Percentiles rank a stretch among this genome's conserved stretches.
Conservation (phyloP, 2,888 invertebrate species). For the Diogma glabrata region DNA sequence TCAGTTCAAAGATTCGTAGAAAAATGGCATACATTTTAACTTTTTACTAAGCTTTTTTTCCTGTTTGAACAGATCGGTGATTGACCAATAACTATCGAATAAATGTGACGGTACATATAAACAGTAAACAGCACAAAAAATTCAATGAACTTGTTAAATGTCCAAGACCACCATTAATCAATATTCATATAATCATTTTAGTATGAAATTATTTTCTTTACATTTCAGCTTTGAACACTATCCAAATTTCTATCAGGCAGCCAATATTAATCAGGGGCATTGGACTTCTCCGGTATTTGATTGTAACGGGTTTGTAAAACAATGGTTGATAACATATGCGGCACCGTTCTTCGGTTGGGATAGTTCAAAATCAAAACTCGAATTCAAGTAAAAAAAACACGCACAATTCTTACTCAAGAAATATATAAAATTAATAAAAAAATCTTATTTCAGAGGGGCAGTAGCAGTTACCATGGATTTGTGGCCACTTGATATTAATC, state of each 20-base stretch:
- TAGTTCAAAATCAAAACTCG: slow-evolving; percentile 73
- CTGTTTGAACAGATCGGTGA: too few species aligned
- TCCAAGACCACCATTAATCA: too few species aligned
- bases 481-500: slow-evolving; percentile 82
- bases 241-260: slow-evolving; percentile 82
- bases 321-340: slow-evolving; percentile 93
- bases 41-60: too few species aligned
- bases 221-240: too few species aligned
- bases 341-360: slow-evolving; percentile 97
- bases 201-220: too few species aligned
- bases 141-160: too few species aligned
- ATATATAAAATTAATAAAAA: not conserved
- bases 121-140: too few species aligned
- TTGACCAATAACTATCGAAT: too few species aligned
- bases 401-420: slow-evolving; percentile 27
- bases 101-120: too few species aligned
- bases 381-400: slow-evolving; percentile 91
- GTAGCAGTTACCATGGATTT: slow-evolving; percentile 89
- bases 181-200: too few species aligned
- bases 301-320: slow-evolving; percentile 80
- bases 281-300: slow-evolving; percentile 92
- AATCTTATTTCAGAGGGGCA: slow-evolving; percentile 56
- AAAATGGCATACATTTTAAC: too few species aligned
- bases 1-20: too few species aligned
- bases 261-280: slow-evolving; percentile 73